phyloP scores from a whole-genome alignment of 2,888 invertebrate genomes.

The Ochropacha duplaris region DNA sequence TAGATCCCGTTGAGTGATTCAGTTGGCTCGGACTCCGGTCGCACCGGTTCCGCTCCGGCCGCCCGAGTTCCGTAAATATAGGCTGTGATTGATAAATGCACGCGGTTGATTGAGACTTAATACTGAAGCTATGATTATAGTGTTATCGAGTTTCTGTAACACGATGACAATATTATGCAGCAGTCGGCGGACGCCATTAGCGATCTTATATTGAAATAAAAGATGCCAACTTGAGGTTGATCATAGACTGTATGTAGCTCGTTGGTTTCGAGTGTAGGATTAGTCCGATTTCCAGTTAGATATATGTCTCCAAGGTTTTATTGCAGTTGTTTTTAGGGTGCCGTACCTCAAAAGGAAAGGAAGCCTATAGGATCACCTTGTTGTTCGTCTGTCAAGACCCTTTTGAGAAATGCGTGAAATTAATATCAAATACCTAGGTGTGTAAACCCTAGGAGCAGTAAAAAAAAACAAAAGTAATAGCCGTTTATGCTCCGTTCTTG shows the following conservation, averaged over 20 bases:
- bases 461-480: no score
- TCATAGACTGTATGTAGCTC: background rate
- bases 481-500: no score
- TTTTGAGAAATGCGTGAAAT: no score
- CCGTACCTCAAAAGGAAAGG: no score
- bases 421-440: no score
- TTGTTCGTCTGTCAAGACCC: no score
- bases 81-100: constrained; percentile 62
- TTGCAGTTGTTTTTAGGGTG: no score
- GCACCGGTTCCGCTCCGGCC: constrained; percentile 39
- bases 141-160: constrained; percentile 41
- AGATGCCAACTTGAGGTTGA: background rate
- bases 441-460: no score
- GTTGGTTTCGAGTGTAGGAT: background rate
- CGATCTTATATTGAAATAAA: constrained; percentile 35
- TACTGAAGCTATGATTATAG: constrained; percentile 48
- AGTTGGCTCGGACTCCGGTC: constrained; percentile 37
- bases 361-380: no score
- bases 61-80: constrained; percentile 43
- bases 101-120: constrained; percentile 65
- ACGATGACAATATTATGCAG: constrained; percentile 55
- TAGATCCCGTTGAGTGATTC: constrained; percentile 62
- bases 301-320: background rate
- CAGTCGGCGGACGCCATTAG: constrained; percentile 27
- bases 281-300: background rate